phyloP scores from a whole-genome alignment of 2,797 vertebrate species.

The Schizopygopsis malacanthus region DNA sequence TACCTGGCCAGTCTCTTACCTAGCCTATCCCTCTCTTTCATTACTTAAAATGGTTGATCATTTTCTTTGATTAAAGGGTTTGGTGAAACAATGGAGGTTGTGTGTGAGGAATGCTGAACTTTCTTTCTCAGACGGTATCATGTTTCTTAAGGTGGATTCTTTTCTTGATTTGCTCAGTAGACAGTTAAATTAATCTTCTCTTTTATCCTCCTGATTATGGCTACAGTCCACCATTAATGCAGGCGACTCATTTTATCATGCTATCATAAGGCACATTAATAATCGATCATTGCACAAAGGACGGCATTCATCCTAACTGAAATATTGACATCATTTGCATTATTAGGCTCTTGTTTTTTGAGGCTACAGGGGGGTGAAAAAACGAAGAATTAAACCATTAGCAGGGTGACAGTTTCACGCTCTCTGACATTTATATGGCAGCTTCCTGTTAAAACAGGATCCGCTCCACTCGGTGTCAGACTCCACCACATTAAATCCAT shows the following conservation, averaged over 20 bases:
- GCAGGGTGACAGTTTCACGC: slow-evolving; percentile 36
- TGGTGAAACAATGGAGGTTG: slow-evolving; percentile 51
- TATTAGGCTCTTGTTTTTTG: slow-evolving; percentile 19
- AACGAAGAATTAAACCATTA: slow-evolving; percentile 22
- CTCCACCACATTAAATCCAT: slow-evolving; percentile 39
- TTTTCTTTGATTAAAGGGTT: slow-evolving; percentile 59
- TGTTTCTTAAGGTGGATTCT: slow-evolving; percentile 40
- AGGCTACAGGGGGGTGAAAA: not conserved
- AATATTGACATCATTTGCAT: slow-evolving; percentile 20
- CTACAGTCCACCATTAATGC: not conserved
- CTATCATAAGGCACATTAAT: slow-evolving; percentile 1
- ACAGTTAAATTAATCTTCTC: slow-evolving; percentile 34
- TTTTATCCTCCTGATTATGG: slow-evolving; percentile 36
- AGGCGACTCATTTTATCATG: slow-evolving; percentile 27
- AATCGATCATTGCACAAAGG: not conserved
- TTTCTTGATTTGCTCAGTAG: slow-evolving; percentile 37
- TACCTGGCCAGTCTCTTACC: not conserved
- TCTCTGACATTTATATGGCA: slow-evolving; percentile 33
- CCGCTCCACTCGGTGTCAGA: slow-evolving; percentile 29
- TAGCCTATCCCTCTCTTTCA: not conserved
- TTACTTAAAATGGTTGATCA: slow-evolving; percentile 59
- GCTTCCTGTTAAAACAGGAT: slow-evolving; percentile 45
- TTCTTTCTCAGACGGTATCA: slow-evolving; percentile 32
- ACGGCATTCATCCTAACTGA: not conserved
- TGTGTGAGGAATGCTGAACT: slow-evolving; percentile 34